Evolutionary conservation across 2,888 invertebrate species (phyloP).

Genomic region (Mimumesa dahlbomi): DNA sequence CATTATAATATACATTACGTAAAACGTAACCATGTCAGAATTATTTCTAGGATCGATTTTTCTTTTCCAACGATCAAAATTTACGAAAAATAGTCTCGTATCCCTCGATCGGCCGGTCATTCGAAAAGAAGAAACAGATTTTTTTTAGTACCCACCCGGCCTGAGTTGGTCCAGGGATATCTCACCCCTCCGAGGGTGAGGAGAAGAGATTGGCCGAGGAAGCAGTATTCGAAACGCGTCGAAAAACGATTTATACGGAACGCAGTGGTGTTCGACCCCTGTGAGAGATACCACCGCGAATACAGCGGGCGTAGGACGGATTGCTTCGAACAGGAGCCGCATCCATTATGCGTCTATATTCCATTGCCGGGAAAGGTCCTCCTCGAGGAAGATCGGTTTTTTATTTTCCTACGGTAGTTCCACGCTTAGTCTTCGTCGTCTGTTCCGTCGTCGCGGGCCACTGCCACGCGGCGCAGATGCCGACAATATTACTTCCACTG

Average conservation of each 20-base stretch:
- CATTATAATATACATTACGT: no score
- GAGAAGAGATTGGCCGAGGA: constrained; percentile 25
- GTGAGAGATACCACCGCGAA: constrained; percentile 21
- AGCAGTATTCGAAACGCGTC: constrained; percentile 67
- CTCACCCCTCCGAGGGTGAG: constrained; percentile 3
- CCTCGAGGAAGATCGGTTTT: constrained; percentile 50
- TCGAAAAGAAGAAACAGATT: constrained; percentile 67
- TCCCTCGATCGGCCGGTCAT: constrained; percentile 33
- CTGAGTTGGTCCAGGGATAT: constrained; percentile 2
- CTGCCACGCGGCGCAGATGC: constrained; percentile 72
- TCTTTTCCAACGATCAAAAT: no score
- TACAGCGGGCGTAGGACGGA: constrained; percentile 8
- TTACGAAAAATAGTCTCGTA: no score
- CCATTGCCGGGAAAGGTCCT: constrained; percentile 19
- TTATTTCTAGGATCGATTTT: no score
- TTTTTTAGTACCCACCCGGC: constrained; percentile 64
- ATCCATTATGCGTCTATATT: constrained; percentile 64
- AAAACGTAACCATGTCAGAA: no score
- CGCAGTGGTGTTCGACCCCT: constrained; percentile 12
- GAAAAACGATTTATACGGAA: constrained; percentile 66
- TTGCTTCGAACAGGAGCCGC: constrained; percentile 51
- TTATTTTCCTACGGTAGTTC: constrained; percentile 35
- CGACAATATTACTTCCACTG: constrained; percentile 76
- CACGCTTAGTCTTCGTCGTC: constrained; percentile 41
- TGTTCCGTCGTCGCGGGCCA: constrained; percentile 41